Evolutionary conservation across 2,888 invertebrate species (phyloP).

Genomic region (Eulithis prunata): DNA sequence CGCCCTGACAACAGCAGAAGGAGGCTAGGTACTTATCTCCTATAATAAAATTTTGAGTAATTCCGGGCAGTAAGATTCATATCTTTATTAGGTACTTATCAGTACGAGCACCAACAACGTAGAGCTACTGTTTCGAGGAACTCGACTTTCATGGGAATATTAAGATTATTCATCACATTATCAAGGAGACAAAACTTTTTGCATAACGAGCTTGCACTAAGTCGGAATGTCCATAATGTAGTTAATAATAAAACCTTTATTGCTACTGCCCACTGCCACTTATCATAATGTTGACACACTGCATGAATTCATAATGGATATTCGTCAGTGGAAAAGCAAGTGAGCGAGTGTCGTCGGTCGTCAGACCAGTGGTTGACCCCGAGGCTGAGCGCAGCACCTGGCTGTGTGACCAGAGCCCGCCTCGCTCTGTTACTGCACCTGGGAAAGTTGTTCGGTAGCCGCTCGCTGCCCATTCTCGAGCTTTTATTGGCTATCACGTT

Average conservation of each 20-base stretch:
- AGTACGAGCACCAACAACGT: conserved; percentile 56
- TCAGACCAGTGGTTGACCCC: conserved; percentile 58
- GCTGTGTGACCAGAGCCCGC: conserved; percentile 62
- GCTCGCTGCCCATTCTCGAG: conserved; percentile 69
- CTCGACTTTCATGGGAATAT: conserved; percentile 53
- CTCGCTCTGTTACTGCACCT: conserved; percentile 63
- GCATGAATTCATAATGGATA: conserved; percentile 41
- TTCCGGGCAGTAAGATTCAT: conserved; percentile 48
- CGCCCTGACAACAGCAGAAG: conserved; percentile 14
- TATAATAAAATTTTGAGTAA: conserved; percentile 40
- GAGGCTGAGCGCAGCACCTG: conserved; percentile 50
- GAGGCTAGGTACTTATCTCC: conserved; percentile 26
- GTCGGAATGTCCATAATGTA: conserved; percentile 36
- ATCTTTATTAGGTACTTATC: conserved; percentile 57
- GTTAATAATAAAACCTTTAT: conserved; percentile 41
- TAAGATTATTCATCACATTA: conserved; percentile 54
- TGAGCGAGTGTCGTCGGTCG: conserved; percentile 33
- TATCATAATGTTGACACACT: conserved; percentile 38
- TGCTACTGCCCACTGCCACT: conserved; percentile 37
- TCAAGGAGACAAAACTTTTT: conserved; percentile 52
- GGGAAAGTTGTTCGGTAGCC: conserved; percentile 76
- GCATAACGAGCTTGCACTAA: conserved; percentile 47
- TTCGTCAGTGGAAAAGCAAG: conserved; percentile 37
- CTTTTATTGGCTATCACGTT: conserved; percentile 79
- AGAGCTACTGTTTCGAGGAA: conserved; percentile 62